Conservation (phyloP, 2,888 invertebrate species). For the Nasonia oneida region DNA sequence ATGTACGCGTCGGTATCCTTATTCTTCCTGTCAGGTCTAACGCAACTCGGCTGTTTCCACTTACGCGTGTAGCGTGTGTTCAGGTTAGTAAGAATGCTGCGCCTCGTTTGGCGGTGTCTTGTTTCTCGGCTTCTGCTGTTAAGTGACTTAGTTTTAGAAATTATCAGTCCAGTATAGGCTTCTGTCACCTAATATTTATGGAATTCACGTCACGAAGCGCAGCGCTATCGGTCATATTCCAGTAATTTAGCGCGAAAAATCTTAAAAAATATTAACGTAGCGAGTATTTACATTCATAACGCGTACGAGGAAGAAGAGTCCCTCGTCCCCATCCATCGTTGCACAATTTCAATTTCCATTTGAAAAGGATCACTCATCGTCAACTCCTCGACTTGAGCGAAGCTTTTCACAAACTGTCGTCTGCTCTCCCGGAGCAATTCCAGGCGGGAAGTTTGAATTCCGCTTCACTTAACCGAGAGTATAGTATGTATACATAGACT, state of each 20-base stretch:
- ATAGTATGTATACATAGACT: too few relatives aligned
- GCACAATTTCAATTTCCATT: slow-evolving; percentile 20
- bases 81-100: background rate
- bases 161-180: too few relatives aligned
- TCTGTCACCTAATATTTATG: too few relatives aligned
- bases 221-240: too few relatives aligned
- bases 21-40: background rate
- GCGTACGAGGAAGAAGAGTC: background rate
- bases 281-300: background rate
- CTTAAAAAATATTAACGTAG: background rate
- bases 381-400: background rate
- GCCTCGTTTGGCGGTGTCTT: too few relatives aligned
- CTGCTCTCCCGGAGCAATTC: background rate
- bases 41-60: slow-evolving; percentile 20
- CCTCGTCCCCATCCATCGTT: background rate
- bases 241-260: background rate
- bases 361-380: background rate
- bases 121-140: too few relatives aligned
- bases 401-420: background rate
- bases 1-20: background rate
- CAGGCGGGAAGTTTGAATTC: background rate
- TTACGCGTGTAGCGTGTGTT: background rate
- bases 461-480: background rate
- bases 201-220: too few relatives aligned
- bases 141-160: too few relatives aligned